Base-by-base conservation (phyloP, 2,113 vertebrate species). In the Myiagra hebetior region DNA sequence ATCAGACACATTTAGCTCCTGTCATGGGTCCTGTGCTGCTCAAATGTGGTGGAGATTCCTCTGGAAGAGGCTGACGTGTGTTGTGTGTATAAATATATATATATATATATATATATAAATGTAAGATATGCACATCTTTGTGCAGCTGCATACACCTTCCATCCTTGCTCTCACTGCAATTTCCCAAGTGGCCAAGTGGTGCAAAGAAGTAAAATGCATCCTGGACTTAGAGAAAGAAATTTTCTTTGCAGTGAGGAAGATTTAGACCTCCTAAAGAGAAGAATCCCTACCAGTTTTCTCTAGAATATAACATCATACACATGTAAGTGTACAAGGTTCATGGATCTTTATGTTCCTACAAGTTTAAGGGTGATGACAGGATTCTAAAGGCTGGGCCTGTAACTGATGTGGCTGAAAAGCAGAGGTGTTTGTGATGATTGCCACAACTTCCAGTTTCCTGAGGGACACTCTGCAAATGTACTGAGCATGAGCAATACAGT, bases 11-110 rank as follows among this genome's bases (percentile, higher is more conserved):
- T 69, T 91, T 65, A 64, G n/a, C 28, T 87, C 79, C 73, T 91
- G 35, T 57, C 46, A 8, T 3, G 30, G 46, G 31, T 14, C 26
- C 23, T 65, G 27, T 20, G 46, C 19, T 46, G 37, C 70, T 79
- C 17, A 37, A 21, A 35, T 28, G 27, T 26, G 39, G 33, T 37
- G 47, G 39, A 55, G 30, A 75, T 57, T 27, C 33, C 44, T 41
- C 30, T 41, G 70, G 23, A 23, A 72, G 28, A 44, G 22, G 18
- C 79, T 86, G 46, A 24, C 2, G 0, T 20, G 1, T 46, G 3
- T 53, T 37, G 0, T n/a, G 2, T 53, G 2, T 24, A 0, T 50
- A 0, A 37, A 37, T 37, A 37, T 37, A 37, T 37, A 0, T 21
- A 2, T 6, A 21, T n/a, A n/a, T n/a, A 37, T 37, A 37, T 37